Evolutionary conservation across 2,113 vertebrate genomes (phyloP), one percentile per base, ranked within the genome.

Genomic region (Gavia stellata): DNA sequence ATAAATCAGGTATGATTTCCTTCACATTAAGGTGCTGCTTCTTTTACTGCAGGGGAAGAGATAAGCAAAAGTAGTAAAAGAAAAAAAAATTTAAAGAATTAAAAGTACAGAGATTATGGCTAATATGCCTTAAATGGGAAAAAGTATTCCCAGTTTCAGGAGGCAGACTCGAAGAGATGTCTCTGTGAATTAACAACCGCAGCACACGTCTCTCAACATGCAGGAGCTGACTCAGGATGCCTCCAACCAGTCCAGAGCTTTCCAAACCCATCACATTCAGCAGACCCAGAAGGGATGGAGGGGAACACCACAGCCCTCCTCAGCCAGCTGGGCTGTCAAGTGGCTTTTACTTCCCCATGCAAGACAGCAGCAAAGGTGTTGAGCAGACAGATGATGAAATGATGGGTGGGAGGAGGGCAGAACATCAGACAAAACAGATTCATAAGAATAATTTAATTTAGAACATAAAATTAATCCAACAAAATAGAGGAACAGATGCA

Each of bases 371-470:
- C 55, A 79, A 94, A 96, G 93, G 95, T 94, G 93, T 88, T 70
- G 66, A 73, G 71, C 77, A 62, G 75, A 91, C 68, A 95, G 77
- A 73, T 96, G 65, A 92, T 79, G 55, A 89, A 97, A 92, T 89
- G 89, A 80, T 82, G 67, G 29, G 45, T 47, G 45, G 52, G 42
- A 77, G 80, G 68, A 86, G 92, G 65, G 91, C 82, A 91, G 50
- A 94, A 91, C 96, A 95, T 91, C 74, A 95, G 90, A 95, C 77
- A 44, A 78, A 96, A 73, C 6, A 72, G 29, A 92, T 97, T 96
- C 90, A 66, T 82, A 97, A 96, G 92, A 97, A 98, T 98, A 97
- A 97, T 97, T 97, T 97, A 97, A 98, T 98, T 98, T 97, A 50
- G 94, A 97, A 97, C 95, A 93, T 92, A 92, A 97, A 97, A 97